Percentiles rank a stretch among this genome's conserved stretches.
phyloP scores from a whole-genome alignment of 2,113 vertebrate genomes.

The Terrapene triunguis region DNA sequence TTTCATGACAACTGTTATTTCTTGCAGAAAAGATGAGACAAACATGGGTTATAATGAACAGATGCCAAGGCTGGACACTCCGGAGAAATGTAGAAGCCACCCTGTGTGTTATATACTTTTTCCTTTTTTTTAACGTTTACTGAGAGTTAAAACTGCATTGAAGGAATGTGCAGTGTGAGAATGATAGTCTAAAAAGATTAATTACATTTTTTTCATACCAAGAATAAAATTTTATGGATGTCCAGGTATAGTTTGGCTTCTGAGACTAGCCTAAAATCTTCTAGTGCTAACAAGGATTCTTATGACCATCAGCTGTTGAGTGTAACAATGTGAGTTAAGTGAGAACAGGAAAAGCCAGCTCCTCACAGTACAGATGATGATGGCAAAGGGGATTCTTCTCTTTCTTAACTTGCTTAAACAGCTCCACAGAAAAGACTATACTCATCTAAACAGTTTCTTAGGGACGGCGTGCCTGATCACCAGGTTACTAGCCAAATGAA shows the following conservation, averaged over 20 bases:
- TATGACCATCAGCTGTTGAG: background rate
- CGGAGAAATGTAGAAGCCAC: background rate
- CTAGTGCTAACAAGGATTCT: background rate
- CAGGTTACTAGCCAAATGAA: background rate
- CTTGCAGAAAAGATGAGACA: background rate
- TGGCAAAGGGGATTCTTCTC: background rate
- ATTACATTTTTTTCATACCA: background rate
- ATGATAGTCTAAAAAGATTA: background rate
- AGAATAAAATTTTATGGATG: background rate
- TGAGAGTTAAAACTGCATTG: background rate
- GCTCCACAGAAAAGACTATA: background rate
- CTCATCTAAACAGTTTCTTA: background rate
- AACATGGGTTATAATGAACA: background rate
- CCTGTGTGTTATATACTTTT: background rate
- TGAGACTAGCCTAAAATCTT: accelerated
- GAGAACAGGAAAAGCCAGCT: background rate
- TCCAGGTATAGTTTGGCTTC: background rate
- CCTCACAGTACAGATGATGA: background rate
- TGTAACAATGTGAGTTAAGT: background rate
- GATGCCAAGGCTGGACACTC: background rate
- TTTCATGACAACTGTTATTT: background rate
- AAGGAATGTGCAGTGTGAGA: background rate
- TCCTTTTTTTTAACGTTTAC: background rate
- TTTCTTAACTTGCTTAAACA: background rate
- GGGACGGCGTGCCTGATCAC: background rate